Evolutionary conservation across 2,797 vertebrate species (phyloP), one percentile per base, ranked within the genome.

Genomic region (Sebastes dallii): DNA sequence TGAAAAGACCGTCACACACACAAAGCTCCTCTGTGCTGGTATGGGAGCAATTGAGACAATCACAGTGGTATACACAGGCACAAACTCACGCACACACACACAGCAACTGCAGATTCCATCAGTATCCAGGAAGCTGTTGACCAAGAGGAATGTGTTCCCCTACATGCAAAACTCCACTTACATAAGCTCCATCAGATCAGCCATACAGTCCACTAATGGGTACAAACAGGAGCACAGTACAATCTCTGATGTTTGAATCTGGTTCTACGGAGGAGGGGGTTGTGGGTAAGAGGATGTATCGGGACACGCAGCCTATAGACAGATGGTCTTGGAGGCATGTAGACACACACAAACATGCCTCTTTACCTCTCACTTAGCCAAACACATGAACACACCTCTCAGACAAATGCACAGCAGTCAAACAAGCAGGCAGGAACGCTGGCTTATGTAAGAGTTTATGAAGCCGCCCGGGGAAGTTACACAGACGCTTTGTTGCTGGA

Each of bases 101-200:
- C 18, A 81, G 77, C 79, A 76, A 86, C 84, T 89, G 81, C 75
- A 91, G 90, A 92, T 92, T 88, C 89, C 87, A 90, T 92, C 88
- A 89, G 90, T 87, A 87, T 91, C 87, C 93, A 93, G 90, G 90
- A 94, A 91, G 86, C 86, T 81, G 86, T 82, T 83, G 82, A 83
- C 84, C 79, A 71, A 62, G 77, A 83, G 83, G 86, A 94, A 93
- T 92, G 91, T 80, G 73, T 86, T 92, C 77, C 73, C 79, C 34
- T 54, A 84, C 87, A 89, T 91, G 83, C 75, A 87, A 83, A 90
- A 78, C 67, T 72, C 13, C 1, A 78, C 88, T 92, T 91, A 91
- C 76, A 81, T 90, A 92, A 92, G 80, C 69, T 12, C 69, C 79
- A 77, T 85, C 70, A 68, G 75, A 85, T 65, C 86, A 78, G 72